phyloP scores from a whole-genome alignment of 2,797 vertebrate genomes.

The Chrysocyon brachyurus region DNA sequence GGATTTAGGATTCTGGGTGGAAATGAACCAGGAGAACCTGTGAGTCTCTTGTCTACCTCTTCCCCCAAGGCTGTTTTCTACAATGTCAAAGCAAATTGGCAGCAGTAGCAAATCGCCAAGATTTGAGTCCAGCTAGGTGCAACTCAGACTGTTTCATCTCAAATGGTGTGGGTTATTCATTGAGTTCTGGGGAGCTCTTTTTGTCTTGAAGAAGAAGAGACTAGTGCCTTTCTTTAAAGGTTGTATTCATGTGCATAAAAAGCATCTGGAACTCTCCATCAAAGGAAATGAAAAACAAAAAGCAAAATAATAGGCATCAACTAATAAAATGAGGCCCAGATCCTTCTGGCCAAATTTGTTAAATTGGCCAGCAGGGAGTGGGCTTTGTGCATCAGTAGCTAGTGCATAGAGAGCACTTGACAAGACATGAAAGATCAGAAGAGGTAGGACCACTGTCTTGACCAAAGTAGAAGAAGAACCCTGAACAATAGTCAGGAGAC shows the following conservation, averaged over 20 bases:
- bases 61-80: background rate
- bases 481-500: background rate
- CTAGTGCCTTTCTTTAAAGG: background rate
- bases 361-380: background rate
- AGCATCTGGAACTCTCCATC: background rate
- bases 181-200: background rate
- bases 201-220: slow-evolving; percentile 19
- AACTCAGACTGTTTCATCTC: background rate
- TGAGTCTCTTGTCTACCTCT: slow-evolving; percentile 87
- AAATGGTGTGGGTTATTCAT: background rate
- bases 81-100: background rate
- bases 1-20: slow-evolving; percentile 99
- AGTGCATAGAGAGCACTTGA: background rate
- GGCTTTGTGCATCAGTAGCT: background rate
- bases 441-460: background rate
- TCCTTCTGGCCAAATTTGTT: background rate
- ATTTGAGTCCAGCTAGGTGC: background rate
- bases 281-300: slow-evolving; percentile 32
- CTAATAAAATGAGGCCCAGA: background rate
- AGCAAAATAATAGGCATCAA: background rate
- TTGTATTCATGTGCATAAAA: background rate
- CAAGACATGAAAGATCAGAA: background rate
- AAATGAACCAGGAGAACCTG: slow-evolving; percentile 98
- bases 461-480: background rate
- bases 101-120: background rate